These are phyloP conservation scores for Therioaphis trifolii DNA, from an alignment of 2,888 invertebrate species.

Conservation along the genomic window DNA sequence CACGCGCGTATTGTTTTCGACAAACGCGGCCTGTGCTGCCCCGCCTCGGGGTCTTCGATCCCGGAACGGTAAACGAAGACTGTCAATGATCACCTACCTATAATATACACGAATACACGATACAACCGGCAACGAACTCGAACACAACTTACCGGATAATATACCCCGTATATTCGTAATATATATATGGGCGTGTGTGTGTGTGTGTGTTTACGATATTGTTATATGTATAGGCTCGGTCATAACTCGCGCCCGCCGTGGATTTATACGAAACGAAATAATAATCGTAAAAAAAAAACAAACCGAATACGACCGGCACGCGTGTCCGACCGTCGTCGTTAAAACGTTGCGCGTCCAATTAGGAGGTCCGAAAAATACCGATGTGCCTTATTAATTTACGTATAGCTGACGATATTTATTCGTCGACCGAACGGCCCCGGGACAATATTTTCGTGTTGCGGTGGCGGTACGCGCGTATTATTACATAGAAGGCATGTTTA, in stretches of 20 bases:
- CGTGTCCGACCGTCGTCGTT: background rate
- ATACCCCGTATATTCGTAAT: too few relatives aligned
- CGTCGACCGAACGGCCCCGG: conserved; percentile 31
- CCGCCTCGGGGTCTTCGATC: background rate
- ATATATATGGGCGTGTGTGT: too few relatives aligned
- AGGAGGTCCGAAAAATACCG: conserved; percentile 29
- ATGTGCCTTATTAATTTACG: conserved; percentile 39
- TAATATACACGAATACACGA: too few relatives aligned
- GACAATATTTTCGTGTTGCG: conserved; percentile 34
- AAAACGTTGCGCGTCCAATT: conserved; percentile 23
- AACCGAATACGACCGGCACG: conserved; percentile 9
- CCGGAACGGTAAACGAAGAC: background rate
- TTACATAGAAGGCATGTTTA: too few relatives aligned
- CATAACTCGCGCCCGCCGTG: conserved; percentile 11
- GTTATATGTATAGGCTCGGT: background rate
- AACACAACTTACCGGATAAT: too few relatives aligned
- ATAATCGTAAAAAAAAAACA: conserved; percentile 10
- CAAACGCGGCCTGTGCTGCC: too few relatives aligned
- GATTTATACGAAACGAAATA: conserved; percentile 21
- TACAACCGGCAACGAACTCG: too few relatives aligned
- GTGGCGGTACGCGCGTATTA: background rate
- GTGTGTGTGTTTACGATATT: background rate
- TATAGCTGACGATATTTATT: conserved; percentile 47
- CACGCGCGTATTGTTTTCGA: background rate
- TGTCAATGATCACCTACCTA: too few relatives aligned